These are phyloP conservation scores for Molossus molossus DNA, from an alignment of 2,797 vertebrate genomes.

Conservation along the genomic window DNA sequence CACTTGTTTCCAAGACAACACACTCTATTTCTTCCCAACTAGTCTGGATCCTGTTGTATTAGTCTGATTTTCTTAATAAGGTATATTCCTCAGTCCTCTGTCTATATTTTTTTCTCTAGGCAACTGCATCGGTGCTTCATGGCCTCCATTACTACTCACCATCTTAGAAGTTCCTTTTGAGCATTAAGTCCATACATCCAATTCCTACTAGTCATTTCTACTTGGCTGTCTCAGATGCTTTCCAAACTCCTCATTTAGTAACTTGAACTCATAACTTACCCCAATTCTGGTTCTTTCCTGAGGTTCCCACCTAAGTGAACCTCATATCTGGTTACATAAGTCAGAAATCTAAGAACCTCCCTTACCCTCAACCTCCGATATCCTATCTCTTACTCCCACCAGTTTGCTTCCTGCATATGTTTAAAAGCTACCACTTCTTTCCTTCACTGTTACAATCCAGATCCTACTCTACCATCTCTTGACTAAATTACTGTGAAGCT, in stretches of 20 bases:
- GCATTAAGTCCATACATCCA: not conserved
- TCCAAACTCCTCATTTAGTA: not conserved
- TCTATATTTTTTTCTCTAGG: not conserved
- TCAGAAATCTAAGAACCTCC: not conserved
- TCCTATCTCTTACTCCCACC: not conserved
- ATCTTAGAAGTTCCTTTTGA: not conserved
- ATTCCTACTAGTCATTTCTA: not conserved
- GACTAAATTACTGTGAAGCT: not conserved
- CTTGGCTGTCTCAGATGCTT: not conserved
- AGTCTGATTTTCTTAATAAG: not conserved
- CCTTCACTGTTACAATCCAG: not conserved
- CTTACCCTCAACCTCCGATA: not conserved
- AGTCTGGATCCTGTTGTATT: not conserved
- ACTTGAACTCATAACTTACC: not conserved
- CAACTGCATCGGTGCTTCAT: not conserved
- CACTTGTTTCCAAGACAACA: not conserved
- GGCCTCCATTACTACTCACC: not conserved
- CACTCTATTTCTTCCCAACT: not conserved
- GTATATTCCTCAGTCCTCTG: not conserved
- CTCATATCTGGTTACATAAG: not conserved
- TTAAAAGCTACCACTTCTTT: conserved; percentile 10
- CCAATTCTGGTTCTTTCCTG: not conserved
- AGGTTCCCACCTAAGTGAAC: not conserved
- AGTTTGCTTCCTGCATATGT: not conserved
- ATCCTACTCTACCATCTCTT: not conserved